Evolutionary conservation across 2,113 vertebrate genomes (phyloP).

Genomic region (Phaethornis superciliosus): DNA sequence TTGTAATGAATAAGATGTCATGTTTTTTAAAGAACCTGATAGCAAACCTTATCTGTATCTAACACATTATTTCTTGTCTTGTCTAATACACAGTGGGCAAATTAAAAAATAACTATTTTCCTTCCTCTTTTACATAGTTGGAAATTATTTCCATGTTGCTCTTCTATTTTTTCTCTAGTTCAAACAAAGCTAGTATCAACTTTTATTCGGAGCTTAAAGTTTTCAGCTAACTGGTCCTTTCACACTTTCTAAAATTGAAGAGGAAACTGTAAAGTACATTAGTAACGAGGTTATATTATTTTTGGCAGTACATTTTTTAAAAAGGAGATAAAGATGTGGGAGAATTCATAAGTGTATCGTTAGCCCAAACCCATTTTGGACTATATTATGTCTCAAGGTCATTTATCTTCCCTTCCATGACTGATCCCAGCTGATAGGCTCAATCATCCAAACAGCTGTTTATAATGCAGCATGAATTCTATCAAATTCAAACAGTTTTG

Average conservation of each 20-base stretch:
- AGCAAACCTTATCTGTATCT: neutral
- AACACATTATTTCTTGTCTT: neutral
- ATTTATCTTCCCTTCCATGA: too few species aligned
- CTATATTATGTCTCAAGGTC: too few species aligned
- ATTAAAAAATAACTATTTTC: neutral
- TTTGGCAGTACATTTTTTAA: too few species aligned
- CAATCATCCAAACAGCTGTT: neutral
- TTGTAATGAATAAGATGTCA: neutral
- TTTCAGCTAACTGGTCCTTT: neutral
- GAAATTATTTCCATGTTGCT: neutral
- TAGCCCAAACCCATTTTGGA: too few species aligned
- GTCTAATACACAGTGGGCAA: neutral
- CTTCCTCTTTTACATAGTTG: neutral
- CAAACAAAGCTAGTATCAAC: neutral
- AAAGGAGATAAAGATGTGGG: too few species aligned
- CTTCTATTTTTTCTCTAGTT: neutral
- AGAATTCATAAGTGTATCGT: too few species aligned
- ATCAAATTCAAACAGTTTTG: neutral
- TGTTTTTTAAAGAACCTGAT: neutral
- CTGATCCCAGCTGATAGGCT: too few species aligned
- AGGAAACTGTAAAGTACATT: neutral
- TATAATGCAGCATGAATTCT: neutral
- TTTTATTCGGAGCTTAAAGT: neutral
- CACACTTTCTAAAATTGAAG: neutral
- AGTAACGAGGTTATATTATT: too few species aligned